Evolutionary conservation across 2,888 invertebrate genomes (phyloP).

Genomic region (Oxycera nigricornis): DNA sequence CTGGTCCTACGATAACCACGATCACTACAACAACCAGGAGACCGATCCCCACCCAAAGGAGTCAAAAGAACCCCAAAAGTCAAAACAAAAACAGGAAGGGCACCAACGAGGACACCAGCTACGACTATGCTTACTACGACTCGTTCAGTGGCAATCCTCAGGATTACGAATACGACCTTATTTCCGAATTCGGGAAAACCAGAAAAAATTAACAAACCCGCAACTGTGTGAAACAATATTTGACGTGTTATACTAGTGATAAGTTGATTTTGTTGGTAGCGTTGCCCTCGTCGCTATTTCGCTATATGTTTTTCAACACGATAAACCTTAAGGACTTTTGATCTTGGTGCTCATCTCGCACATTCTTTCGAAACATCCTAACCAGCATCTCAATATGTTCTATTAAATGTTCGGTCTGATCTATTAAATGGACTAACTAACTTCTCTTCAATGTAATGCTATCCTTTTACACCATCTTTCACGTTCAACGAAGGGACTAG

Average conservation of each 20-base stretch:
- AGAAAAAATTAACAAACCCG: constrained; percentile 51
- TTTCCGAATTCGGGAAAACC: constrained; percentile 72
- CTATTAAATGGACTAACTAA: no score
- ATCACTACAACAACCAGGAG: constrained; percentile 45
- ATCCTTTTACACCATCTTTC: no score
- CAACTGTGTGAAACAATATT: not conserved
- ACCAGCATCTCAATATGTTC: no score
- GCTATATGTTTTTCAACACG: no score
- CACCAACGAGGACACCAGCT: constrained; percentile 71
- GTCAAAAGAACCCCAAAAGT: not conserved
- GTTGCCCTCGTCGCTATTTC: no score
- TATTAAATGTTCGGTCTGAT: no score
- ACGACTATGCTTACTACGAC: constrained; percentile 88
- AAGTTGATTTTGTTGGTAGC: not conserved
- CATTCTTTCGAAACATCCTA: no score
- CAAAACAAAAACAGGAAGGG: constrained; percentile 10
- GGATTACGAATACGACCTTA: constrained; percentile 68
- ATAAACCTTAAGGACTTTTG: no score
- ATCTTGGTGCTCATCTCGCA: no score
- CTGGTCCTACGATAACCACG: constrained; percentile 48
- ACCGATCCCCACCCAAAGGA: not conserved
- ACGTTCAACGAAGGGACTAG: no score
- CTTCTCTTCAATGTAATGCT: no score
- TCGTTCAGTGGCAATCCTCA: constrained; percentile 62
- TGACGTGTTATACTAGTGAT: constrained; percentile 24